Evolutionary conservation across 2,113 vertebrate genomes (phyloP).

Genomic region (Spheniscus mendiculus): DNA sequence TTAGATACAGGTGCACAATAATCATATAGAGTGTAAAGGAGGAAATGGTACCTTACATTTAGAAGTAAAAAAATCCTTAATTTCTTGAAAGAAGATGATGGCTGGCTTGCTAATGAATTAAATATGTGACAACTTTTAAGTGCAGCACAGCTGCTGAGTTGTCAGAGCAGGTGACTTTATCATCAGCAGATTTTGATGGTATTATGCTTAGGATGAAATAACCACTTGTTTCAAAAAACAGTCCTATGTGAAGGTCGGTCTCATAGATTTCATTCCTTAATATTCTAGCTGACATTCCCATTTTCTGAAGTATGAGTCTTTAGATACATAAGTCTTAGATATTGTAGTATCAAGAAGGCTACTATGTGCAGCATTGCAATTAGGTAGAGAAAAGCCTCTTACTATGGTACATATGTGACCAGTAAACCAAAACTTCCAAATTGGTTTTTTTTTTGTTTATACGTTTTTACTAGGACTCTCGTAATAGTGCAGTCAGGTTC

Average conservation of each 20-base stretch:
- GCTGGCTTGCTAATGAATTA: slow-evolving; percentile 55
- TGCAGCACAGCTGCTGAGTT: slow-evolving; percentile 34
- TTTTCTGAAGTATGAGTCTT: slow-evolving; percentile 72
- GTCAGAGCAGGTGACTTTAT: slow-evolving; percentile 67
- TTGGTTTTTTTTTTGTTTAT: background rate
- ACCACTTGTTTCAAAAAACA: slow-evolving; percentile 51
- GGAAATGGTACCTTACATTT: background rate
- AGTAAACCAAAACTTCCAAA: background rate
- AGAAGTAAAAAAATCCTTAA: background rate
- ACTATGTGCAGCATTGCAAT: slow-evolving; percentile 48
- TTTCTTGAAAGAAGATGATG: slow-evolving; percentile 32
- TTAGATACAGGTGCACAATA: background rate
- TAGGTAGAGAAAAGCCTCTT: slow-evolving; percentile 50
- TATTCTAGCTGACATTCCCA: slow-evolving; percentile 66
- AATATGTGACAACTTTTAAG: slow-evolving; percentile 49
- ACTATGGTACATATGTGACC: slow-evolving; percentile 9
- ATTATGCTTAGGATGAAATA: slow-evolving; percentile 64
- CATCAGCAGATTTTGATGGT: slow-evolving; percentile 58
- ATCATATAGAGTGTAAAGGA: background rate
- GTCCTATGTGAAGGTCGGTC: slow-evolving; percentile 44
- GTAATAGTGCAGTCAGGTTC: background rate
- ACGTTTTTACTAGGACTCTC: background rate
- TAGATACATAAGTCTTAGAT: slow-evolving; percentile 67
- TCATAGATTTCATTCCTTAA: slow-evolving; percentile 72
- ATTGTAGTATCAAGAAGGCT: slow-evolving; percentile 59